phyloP scores from a whole-genome alignment of 2,888 invertebrate species.

The Eupeodes luniger region DNA sequence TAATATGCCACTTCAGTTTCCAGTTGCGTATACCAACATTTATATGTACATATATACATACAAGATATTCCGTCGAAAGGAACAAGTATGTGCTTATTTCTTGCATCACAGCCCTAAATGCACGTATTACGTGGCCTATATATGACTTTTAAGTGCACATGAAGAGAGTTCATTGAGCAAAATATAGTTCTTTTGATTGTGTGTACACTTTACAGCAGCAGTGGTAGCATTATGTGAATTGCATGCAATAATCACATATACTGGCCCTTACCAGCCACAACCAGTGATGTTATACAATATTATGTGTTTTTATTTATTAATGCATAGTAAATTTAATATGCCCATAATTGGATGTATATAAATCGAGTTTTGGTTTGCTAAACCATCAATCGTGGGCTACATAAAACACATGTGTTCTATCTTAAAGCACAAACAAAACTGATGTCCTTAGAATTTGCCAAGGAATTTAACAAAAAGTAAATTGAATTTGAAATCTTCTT shows the following conservation, averaged over 20 bases:
- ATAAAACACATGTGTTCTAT: too few species aligned
- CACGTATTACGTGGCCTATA: slow-evolving; percentile 70
- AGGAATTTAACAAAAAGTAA: too few species aligned
- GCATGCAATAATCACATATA: slow-evolving; percentile 35
- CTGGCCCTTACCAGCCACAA: slow-evolving; percentile 16
- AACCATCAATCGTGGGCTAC: too few species aligned
- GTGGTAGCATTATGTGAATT: slow-evolving; percentile 22
- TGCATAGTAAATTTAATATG: too few species aligned
- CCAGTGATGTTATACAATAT: slow-evolving; percentile 23
- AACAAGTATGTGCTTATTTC: slow-evolving; percentile 69
- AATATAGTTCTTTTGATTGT: slow-evolving; percentile 66
- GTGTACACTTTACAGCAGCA: not conserved
- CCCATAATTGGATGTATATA: too few species aligned
- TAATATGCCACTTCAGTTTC: slow-evolving; percentile 60
- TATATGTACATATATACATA: too few species aligned
- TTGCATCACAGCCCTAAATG: slow-evolving; percentile 60
- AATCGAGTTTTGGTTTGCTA: too few species aligned
- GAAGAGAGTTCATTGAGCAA: slow-evolving; percentile 71
- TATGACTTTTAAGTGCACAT: slow-evolving; percentile 58
- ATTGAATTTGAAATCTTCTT: too few species aligned
- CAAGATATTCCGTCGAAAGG: slow-evolving; percentile 48
- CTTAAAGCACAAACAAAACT: too few species aligned
- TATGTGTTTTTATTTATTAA: not conserved
- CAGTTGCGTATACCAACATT: slow-evolving; percentile 38
- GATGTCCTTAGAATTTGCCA: too few species aligned